Evolutionary conservation across 2,888 invertebrate genomes (phyloP).

Genomic region (Noctua fimbriata): DNA sequence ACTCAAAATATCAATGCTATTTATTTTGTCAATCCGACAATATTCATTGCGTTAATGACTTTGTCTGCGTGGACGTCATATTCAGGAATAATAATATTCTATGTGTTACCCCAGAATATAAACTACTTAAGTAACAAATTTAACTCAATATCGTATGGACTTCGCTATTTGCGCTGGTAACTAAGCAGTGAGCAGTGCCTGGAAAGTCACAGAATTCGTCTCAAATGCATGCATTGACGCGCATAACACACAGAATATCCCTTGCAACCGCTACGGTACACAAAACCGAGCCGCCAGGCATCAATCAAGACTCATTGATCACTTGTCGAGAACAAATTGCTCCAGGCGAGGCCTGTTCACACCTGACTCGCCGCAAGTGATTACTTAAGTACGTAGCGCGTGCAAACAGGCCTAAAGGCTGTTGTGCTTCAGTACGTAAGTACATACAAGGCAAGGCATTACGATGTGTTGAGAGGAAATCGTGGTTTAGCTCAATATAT

Average conservation of each 20-base stretch:
- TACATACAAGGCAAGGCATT: background rate
- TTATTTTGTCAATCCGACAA: background rate
- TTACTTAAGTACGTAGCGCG: conserved; percentile 11
- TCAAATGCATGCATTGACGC: background rate
- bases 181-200: background rate
- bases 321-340: conserved; percentile 1
- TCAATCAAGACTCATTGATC: conserved; percentile 14
- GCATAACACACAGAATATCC: background rate
- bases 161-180: background rate
- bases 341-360: conserved; percentile 1
- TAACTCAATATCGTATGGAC: too few species aligned
- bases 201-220: background rate
- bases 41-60: background rate
- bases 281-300: background rate
- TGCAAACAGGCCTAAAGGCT: conserved; percentile 7
- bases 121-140: background rate
- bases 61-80: background rate
- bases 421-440: background rate
- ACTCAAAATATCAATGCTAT: background rate
- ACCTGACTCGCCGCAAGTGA: conserved; percentile 27
- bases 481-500: too few species aligned
- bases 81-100: background rate
- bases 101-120: background rate
- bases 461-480: background rate
- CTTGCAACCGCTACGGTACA: too few species aligned